These are phyloP conservation scores for Pyrrhura leucotis DNA, from an alignment of 2,797 vertebrate species.

Conservation along the genomic window DNA sequence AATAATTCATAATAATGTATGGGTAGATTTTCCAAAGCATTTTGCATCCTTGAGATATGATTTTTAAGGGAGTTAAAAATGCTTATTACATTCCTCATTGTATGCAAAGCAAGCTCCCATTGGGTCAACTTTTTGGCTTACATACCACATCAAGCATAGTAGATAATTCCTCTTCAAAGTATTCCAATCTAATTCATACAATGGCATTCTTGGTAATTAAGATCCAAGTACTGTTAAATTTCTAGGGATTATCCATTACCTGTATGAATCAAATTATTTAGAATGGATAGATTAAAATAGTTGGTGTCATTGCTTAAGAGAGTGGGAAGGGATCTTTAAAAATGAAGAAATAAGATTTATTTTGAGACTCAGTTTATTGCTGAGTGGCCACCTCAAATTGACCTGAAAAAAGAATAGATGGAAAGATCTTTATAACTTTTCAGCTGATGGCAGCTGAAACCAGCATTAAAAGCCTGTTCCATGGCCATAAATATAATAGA, in stretches of 20 bases:
- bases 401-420: not conserved
- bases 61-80: not conserved
- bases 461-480: not conserved
- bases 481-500: not conserved
- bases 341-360: not conserved
- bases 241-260: constrained; percentile 19
- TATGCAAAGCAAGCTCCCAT: not conserved
- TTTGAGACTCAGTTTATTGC: not conserved
- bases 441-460: not conserved
- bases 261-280: not conserved
- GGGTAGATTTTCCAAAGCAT: not conserved
- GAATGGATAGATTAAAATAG: not conserved
- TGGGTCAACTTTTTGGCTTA: not conserved
- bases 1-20: not conserved
- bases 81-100: not conserved
- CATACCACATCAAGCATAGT: not conserved
- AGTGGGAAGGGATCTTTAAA: not conserved
- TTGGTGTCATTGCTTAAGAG: not conserved
- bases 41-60: not conserved
- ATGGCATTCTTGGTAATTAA: constrained; percentile 37
- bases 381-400: not conserved
- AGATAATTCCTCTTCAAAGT: not conserved
- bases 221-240: constrained; percentile 20
- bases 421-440: not conserved
- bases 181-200: constrained; percentile 35